phyloP scores from a whole-genome alignment of 2,888 invertebrate genomes.

The Agonopterix arenella region DNA sequence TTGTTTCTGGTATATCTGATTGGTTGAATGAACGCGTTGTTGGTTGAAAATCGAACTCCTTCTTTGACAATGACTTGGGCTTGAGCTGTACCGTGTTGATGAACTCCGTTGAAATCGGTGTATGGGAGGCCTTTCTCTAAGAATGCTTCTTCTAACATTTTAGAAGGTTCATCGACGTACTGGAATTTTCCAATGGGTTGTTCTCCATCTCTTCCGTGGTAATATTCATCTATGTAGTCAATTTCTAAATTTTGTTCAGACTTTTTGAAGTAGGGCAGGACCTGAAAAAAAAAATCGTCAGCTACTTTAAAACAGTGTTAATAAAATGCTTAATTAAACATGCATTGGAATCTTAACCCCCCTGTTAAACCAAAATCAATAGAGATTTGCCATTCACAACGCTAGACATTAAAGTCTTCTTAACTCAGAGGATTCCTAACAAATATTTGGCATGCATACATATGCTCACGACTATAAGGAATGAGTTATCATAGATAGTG shows the following conservation, averaged over 20 bases:
- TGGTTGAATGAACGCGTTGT: conserved; percentile 80
- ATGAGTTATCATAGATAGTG: too few species aligned
- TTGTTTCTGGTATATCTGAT: conserved; percentile 72
- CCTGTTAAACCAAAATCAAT: too few species aligned
- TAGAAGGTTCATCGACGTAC: conserved; percentile 74
- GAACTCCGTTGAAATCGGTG: conserved; percentile 71
- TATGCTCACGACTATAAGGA: too few species aligned
- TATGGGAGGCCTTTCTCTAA: conserved; percentile 75
- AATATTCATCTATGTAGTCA: conserved; percentile 66
- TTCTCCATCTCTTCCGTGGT: conserved; percentile 78
- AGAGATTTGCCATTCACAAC: too few species aligned
- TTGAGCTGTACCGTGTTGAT: conserved; percentile 74
- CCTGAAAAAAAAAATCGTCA: conserved; percentile 23
- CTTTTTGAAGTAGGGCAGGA: conserved; percentile 82
- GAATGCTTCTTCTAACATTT: conserved; percentile 73
- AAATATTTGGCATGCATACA: too few species aligned
- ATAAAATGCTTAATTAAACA: too few species aligned
- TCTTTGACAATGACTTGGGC: conserved; percentile 72
- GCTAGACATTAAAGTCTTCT: too few species aligned
- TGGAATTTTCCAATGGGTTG: conserved; percentile 77
- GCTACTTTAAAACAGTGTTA: too few species aligned
- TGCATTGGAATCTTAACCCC: too few species aligned
- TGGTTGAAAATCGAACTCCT: conserved; percentile 78
- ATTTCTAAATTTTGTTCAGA: conserved; percentile 73
- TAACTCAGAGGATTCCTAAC: too few species aligned